phyloP scores from a whole-genome alignment of 2,888 invertebrate genomes.

The Aspidiotus destructor region DNA sequence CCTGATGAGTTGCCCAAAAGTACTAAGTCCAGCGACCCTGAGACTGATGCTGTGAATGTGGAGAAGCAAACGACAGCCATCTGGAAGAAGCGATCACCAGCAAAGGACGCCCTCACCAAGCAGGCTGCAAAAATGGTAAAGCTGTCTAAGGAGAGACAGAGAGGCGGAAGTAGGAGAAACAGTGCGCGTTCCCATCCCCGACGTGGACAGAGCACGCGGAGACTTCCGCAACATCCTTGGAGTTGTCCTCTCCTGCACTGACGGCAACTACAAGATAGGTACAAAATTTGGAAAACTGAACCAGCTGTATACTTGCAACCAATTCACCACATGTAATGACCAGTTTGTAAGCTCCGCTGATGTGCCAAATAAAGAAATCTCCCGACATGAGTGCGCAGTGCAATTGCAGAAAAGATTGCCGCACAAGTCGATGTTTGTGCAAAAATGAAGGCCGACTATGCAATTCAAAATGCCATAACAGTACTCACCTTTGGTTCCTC shows the following conservation, averaged over 20 bases:
- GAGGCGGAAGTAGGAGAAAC: slow-evolving; percentile 14
- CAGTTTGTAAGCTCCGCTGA: slow-evolving; percentile 16
- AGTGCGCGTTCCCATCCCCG: slow-evolving; percentile 14
- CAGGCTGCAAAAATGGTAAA: slow-evolving; percentile 3
- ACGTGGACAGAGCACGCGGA: slow-evolving; percentile 17
- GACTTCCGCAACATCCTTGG: slow-evolving; percentile 11
- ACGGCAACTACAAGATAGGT: slow-evolving; percentile 7
- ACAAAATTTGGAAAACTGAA: slow-evolving; percentile 18
- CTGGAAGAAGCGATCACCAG: slow-evolving; percentile 5
- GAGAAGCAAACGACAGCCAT: slow-evolving; percentile 12
- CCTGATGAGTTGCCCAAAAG: background rate
- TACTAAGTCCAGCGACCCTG: background rate
- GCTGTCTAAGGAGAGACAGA: slow-evolving; percentile 6
- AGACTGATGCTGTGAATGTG: background rate
- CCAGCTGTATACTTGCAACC: slow-evolving; percentile 18
- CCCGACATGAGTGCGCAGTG: slow-evolving; percentile 6
- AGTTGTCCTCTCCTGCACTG: slow-evolving; percentile 16
- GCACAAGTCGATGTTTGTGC: slow-evolving; percentile 3
- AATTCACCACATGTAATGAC: slow-evolving; percentile 18
- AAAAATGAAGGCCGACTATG: slow-evolving; percentile 5
- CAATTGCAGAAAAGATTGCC: slow-evolving; percentile 12
- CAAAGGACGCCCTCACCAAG: slow-evolving; percentile 1
- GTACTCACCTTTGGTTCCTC: too few species aligned
- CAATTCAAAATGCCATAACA: slow-evolving; percentile 7
- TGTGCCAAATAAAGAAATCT: slow-evolving; percentile 1